phyloP scores from a whole-genome alignment of 2,113 vertebrate genomes.

The Lepisosteus oculatus region DNA sequence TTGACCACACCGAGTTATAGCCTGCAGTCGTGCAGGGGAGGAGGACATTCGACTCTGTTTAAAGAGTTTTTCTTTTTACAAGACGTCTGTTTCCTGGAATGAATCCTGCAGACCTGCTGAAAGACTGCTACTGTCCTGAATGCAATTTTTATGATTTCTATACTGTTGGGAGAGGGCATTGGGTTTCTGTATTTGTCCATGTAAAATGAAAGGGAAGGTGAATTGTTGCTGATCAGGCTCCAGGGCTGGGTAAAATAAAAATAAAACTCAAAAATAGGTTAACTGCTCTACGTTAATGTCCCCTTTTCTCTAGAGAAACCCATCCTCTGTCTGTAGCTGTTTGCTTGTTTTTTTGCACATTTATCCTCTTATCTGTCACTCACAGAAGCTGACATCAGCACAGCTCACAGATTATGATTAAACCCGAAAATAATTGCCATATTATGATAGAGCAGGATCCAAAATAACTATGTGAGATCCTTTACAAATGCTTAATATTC shows the following conservation, averaged over 20 bases:
- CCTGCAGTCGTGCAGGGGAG: conserved; percentile 4
- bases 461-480: no score
- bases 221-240: not conserved
- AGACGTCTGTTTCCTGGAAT: conserved; percentile 38
- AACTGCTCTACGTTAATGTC: no score
- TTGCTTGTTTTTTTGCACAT: no score
- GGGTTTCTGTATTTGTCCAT: not conserved
- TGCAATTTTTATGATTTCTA: conserved; percentile 15
- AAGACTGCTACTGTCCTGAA: conserved; percentile 30
- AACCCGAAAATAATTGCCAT: no score
- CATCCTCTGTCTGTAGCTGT: no score
- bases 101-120: conserved; percentile 32
- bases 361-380: no score
- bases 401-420: no score
- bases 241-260: not conserved
- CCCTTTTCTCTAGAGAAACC: no score
- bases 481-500: no score
- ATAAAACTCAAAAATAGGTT: not conserved
- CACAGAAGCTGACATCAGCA: no score
- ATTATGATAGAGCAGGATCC: no score
- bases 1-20: conserved; percentile 60
- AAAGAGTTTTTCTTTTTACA: conserved; percentile 53
- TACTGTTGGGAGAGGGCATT: not conserved
- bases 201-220: not conserved
- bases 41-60: conserved; percentile 56